These are phyloP conservation scores for Sceloporus tristichus DNA, from an alignment of 2,113 vertebrate genomes.

Conservation along the genomic window DNA sequence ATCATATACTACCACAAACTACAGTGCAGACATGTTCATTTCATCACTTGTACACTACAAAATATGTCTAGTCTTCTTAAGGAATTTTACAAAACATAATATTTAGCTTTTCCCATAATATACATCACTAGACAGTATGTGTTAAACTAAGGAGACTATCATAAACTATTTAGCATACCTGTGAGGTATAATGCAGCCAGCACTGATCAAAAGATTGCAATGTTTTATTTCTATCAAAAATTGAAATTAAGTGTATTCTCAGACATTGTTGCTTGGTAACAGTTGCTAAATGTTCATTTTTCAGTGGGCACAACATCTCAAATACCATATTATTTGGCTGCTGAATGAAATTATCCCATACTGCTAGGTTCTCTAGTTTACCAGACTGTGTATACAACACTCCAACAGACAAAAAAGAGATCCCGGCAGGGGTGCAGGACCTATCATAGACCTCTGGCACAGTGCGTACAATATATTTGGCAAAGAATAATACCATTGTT, in stretches of 20 bases:
- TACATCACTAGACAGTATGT: background rate
- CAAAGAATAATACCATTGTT: background rate
- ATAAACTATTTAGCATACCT: background rate
- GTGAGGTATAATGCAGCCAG: background rate
- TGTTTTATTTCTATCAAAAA: slow-evolving; percentile 1
- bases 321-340: background rate
- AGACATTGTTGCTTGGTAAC: slow-evolving; percentile 10
- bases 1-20: background rate
- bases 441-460: background rate
- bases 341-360: background rate
- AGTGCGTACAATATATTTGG: slow-evolving; percentile 32
- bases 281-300: slow-evolving; percentile 4
- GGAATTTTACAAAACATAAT: background rate
- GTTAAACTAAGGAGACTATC: background rate
- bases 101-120: background rate
- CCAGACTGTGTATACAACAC: background rate
- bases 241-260: background rate
- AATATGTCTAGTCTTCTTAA: background rate
- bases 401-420: background rate
- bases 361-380: background rate
- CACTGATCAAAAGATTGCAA: background rate
- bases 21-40: background rate
- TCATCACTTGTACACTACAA: background rate
- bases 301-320: background rate
- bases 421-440: too few species aligned